phyloP scores from a whole-genome alignment of 2,113 vertebrate genomes.

The Butorides virescens region DNA sequence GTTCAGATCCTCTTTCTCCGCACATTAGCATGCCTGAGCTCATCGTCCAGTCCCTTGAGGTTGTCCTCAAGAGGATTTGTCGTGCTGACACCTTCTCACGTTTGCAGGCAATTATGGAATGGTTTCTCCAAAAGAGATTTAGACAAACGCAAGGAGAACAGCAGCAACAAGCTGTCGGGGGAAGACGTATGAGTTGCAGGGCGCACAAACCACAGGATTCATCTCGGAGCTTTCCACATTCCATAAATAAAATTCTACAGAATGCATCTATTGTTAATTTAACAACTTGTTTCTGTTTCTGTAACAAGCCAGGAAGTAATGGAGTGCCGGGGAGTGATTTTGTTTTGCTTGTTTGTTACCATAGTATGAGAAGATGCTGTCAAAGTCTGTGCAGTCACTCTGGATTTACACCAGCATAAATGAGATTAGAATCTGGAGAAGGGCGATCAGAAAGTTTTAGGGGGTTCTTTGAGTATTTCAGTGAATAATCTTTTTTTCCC shows the following conservation, averaged over 20 bases:
- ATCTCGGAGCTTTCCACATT: not conserved
- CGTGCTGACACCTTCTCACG: not conserved
- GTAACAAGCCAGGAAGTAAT: not conserved
- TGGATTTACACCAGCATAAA: not conserved
- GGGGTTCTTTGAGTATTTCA: not conserved
- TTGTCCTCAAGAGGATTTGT: slow-evolving; percentile 16
- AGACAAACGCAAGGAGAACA: not conserved
- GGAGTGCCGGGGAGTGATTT: not conserved
- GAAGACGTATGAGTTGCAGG: not conserved
- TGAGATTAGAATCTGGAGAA: not conserved
- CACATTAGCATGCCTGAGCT: slow-evolving; percentile 20
- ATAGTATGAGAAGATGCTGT: not conserved
- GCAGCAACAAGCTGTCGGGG: not conserved
- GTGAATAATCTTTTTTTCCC: not conserved
- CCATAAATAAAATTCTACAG: slow-evolving; percentile 11
- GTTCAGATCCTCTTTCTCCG: not conserved
- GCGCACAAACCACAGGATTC: not conserved
- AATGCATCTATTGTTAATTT: not conserved
- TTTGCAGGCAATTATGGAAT: not conserved
- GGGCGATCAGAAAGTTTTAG: not conserved
- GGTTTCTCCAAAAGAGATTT: slow-evolving; percentile 8
- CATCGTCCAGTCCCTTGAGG: not conserved
- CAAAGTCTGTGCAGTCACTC: not conserved
- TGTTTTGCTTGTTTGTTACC: not conserved
- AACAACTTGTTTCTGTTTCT: slow-evolving; percentile 6